Evolutionary conservation across 2,113 vertebrate genomes (phyloP), one percentile per base, ranked within the genome.

Genomic region (Cranoglanis bouderius): DNA sequence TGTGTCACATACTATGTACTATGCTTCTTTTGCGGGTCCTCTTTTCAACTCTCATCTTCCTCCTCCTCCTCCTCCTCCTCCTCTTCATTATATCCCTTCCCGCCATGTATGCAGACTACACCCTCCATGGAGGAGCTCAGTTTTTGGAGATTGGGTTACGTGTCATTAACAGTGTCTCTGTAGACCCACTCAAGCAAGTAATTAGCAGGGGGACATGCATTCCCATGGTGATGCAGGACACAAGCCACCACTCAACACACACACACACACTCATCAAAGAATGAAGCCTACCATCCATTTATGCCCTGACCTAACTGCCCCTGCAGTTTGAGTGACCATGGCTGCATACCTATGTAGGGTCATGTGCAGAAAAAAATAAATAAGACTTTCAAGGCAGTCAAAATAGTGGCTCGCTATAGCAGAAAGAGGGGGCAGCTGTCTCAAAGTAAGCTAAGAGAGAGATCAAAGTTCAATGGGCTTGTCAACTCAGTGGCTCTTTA

Each of bases 361-460:
- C 90, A 90, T 84, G 2, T 91, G 46, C 90, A 90, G 92, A 94
- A 94, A 94, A 95, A 95, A 94, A 91, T 74, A 92, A 90, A 91
- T 92, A 92, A 91, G 63, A 88, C 92, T 93, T 85, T 85, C 8
- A 32, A n/a, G 35, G 61, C 82, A 88, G 91, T 94, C 94, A 93
- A 95, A 95, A 94, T 92, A 93, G 92, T 83, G 92, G 87, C 80
- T 57, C 63, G 84, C 91, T 92, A 74, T 91, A 92, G 88, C 84
- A 53, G 88, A 87, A 29, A 85, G 78, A 84, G 86, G 87, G 90
- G 89, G 92, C 95, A 95, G 94, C 94, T 95, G 95, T 92, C 88
- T 92, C 43, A 55, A 32, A 89, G 89, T 83, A 85, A 90, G 43
- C 55, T 43, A 40, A 88, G 65, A 90, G 83, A 87, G 78, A 89